Evolutionary conservation across 2,888 invertebrate genomes (phyloP).

Genomic region (Liodrosophila aerea): DNA sequence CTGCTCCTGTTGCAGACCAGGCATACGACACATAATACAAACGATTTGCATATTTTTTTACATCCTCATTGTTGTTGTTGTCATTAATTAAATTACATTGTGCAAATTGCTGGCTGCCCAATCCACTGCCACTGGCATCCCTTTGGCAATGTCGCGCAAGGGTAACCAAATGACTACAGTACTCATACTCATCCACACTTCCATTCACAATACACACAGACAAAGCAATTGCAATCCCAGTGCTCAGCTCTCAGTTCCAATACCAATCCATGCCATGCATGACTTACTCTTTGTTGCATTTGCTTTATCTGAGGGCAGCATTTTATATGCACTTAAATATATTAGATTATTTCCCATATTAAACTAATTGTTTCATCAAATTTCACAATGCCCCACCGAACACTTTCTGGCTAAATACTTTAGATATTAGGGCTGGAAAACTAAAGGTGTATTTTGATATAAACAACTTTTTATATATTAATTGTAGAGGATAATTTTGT

Average conservation of each 20-base stretch:
- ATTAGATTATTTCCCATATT: slow-evolving; percentile 3
- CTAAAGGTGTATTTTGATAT: too few species aligned
- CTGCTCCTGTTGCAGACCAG: slow-evolving; percentile 15
- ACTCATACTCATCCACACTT: background rate
- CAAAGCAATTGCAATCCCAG: slow-evolving; percentile 15
- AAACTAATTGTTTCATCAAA: background rate
- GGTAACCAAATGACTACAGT: slow-evolving; percentile 37
- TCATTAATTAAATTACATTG: slow-evolving; percentile 81
- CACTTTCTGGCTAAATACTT: background rate
- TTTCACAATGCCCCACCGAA: too few species aligned
- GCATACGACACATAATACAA: slow-evolving; percentile 47
- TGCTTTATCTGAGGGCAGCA: too few species aligned
- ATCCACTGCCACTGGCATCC: background rate
- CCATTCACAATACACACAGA: background rate
- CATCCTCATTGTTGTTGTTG: slow-evolving; percentile 56
- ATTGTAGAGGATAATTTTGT: too few species aligned
- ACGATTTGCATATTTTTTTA: slow-evolving; percentile 72
- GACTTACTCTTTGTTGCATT: slow-evolving; percentile 13
- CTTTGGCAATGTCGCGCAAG: slow-evolving; percentile 29
- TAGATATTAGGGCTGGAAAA: background rate
- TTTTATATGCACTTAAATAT: background rate
- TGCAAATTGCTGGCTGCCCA: slow-evolving; percentile 72
- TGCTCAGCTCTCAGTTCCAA: slow-evolving; percentile 5
- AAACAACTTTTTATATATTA: too few species aligned
- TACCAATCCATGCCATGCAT: slow-evolving; percentile 23